Evolutionary conservation across 2,113 vertebrate genomes (phyloP).

Genomic region (Capreolus pygargus): DNA sequence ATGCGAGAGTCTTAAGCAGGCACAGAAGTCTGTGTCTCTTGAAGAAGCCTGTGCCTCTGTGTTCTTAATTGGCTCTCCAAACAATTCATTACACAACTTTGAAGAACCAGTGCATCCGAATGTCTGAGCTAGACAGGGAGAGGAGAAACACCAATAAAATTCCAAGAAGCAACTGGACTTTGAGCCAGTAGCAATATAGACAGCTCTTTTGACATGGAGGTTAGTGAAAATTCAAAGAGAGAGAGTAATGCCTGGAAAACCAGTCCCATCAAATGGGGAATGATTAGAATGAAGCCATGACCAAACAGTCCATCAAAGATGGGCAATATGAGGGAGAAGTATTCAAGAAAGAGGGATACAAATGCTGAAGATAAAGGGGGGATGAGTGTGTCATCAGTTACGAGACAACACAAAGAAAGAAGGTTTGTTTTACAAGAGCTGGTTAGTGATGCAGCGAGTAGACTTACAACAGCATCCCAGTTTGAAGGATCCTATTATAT

Average conservation of each 20-base stretch:
- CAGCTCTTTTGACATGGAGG: background rate
- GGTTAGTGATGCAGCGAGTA: background rate
- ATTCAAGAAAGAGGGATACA: background rate
- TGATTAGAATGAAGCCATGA: background rate
- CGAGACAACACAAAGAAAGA: background rate
- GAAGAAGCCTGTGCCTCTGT: background rate
- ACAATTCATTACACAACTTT: background rate
- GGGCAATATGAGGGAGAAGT: background rate
- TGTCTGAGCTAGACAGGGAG: background rate
- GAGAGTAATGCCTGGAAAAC: background rate
- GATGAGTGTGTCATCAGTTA: accelerated
- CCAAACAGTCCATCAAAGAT: background rate
- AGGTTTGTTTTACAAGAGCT: background rate
- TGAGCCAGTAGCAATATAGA: background rate
- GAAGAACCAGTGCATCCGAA: background rate
- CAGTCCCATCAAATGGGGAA: background rate
- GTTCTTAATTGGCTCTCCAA: background rate
- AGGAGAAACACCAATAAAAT: background rate
- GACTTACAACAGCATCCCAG: background rate
- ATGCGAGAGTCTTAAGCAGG: accelerated
- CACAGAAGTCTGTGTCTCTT: background rate
- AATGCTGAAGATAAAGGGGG: background rate
- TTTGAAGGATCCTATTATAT: background rate
- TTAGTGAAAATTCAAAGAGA: background rate
- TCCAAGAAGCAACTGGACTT: background rate